Evolutionary conservation across 30 jellyfish, hydroid and myxozoan genomes (phyloP), one percentile per base, ranked within the genome.

Genomic region (Aurelia aurita): DNA sequence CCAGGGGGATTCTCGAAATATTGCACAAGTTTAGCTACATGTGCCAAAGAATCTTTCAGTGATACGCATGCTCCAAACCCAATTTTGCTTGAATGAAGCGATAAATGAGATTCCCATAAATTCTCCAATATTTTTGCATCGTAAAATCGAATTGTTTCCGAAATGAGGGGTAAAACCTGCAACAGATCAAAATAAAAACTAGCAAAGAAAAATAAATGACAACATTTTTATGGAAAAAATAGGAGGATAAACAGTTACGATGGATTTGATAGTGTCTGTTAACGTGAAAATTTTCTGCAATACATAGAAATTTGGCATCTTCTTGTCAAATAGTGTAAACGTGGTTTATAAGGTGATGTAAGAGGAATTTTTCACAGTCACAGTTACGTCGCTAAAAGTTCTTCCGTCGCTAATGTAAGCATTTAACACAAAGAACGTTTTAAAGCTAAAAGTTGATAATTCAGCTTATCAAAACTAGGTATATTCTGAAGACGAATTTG

Each of bases 51-150:
- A 20, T 79, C 80, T 64, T 66, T 62, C 58, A 79, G 53, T 20
- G 90, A 79, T 6, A 79, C 72, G 59, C 90, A 79, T 11, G 90
- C 90, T 8, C 82, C 90, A 79, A 62, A 79, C 2, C 82, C 72
- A 19, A 62, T 69, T 64, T 31, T 31, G 54, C 74, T 62, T 49
- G 90, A 18, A 26, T 62, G 31, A 2, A 21, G 29, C 0, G 82
- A 62, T 26, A 79, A 25, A 61, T 47, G 72, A 10, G 72, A 60
- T 19, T 47, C 73, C 90, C 90, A 79, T 13, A 79, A 64, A 26
- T 47, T 63, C 54, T 64, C 90, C 69, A 79, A 46, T n/a, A 79
- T 45, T 44, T 64, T 66, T 19, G 82, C 74, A 49, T 79, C 90
- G 60, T 79, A 79, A 54, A 79, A 79, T 26, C 90, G 90, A 20